Base-by-base conservation (phyloP, 2,797 vertebrate species). In the Varecia variegata region DNA sequence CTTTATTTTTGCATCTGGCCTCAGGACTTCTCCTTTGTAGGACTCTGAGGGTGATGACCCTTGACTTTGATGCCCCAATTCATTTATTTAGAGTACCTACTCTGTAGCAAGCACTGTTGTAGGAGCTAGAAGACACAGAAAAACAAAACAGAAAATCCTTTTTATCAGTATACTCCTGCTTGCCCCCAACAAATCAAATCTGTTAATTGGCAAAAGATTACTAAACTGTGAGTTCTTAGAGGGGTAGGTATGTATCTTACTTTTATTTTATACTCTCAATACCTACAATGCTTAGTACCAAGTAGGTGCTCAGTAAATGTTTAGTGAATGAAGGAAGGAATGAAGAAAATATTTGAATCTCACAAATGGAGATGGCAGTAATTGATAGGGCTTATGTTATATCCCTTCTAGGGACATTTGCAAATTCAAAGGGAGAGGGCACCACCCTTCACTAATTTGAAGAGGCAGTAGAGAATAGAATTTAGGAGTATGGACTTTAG, bases 341-440 rank as follows among this genome's bases (percentile, higher is more conserved):
- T 73, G 23, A 92, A 96, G 35, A 91, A 79, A 58, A 13, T 65
- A 80, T 52, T 83, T 52, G 43, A 88, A 88, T 89, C 38, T 71
- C 62, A 79, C 27, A 92, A 93, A 77, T 50, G 23, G 15, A 88
- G 23, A 20, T 35, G 18, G 68, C 62, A 85, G 32, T 54, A 84
- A 85, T 58, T 54, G 32, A 47, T 52, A 74, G 80, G 6, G 17
- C 8, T 93, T 35, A 77, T 65, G 7, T 23, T 17, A 52, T 74
- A 74, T 56, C 17, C 20, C 65, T 88, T 81, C 30, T 25, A 62
- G 17, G 25, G 25, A 32, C 30, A 84, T 74, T 65, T 92, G 47
- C 4, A 81, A 89, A 89, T 76, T 88, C 32, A 84, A 88, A 18
- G 12, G 10, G 10, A 95, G 11, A 60, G 43, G 25, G 15, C 21